A percentile compares a stretch with the other conserved stretches of the same genome.
Evolutionary conservation across 2,888 invertebrate genomes (phyloP).

Genomic region (Mechanitis mazaeus): DNA sequence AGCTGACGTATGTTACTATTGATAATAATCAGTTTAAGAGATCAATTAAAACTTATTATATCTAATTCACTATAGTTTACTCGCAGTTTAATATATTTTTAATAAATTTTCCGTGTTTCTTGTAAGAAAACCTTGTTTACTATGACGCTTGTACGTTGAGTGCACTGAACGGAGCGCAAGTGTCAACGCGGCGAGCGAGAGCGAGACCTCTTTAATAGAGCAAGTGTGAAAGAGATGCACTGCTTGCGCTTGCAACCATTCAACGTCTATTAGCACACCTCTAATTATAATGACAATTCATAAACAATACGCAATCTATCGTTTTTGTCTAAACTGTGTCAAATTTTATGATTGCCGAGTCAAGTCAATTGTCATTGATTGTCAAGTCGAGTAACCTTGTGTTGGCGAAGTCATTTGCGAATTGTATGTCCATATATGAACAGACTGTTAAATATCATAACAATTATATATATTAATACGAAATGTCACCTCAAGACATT

Average conservation of each 20-base stretch:
- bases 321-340: conserved; percentile 11
- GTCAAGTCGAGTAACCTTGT: conserved; percentile 25
- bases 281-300: conserved; percentile 45
- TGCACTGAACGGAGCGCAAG: conserved; percentile 45
- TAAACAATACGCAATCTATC: conserved; percentile 39
- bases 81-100: neutral
- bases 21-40: neutral
- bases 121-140: conserved; percentile 41
- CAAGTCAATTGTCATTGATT: conserved; percentile 1
- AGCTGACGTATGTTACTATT: conserved; percentile 12
- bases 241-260: conserved; percentile 29
- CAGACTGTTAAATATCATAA: conserved; percentile 14
- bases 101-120: conserved; percentile 8
- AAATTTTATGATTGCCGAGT: conserved; percentile 11
- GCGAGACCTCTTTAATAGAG: conserved; percentile 10
- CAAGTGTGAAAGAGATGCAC: conserved; percentile 23
- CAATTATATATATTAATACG: conserved; percentile 15
- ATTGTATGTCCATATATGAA: conserved; percentile 27
- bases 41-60: too few relatives aligned
- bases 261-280: conserved; percentile 24
- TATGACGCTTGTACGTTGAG: conserved; percentile 59
- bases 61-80: too few relatives aligned
- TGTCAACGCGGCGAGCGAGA: conserved; percentile 24
- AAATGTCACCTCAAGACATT: conserved; percentile 2
- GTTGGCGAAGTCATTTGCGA: conserved; percentile 21